Evolutionary conservation across 1,140 invertebrate species (phyloP).

Genomic region (Parapsyche elsis): DNA sequence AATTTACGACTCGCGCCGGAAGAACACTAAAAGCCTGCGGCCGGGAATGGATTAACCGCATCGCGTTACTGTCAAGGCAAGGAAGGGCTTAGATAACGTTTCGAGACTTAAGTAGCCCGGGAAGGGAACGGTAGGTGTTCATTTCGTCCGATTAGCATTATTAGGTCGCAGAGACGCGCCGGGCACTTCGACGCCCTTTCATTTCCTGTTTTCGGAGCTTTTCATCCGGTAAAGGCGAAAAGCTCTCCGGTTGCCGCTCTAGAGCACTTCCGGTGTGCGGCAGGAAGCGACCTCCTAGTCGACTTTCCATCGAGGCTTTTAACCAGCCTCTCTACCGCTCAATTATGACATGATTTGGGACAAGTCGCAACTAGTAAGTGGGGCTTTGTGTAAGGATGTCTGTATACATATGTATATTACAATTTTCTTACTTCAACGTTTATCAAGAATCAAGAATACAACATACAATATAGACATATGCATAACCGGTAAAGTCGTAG

Average conservation of each 20-base stretch:
- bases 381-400: background rate
- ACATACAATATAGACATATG: no score
- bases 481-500: no score
- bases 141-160: slow-evolving; percentile 25
- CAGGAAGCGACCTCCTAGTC: no score
- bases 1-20: slow-evolving; percentile 31
- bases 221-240: background rate
- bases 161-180: background rate
- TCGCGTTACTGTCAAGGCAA: background rate
- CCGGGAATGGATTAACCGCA: background rate
- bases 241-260: background rate
- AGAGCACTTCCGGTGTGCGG: background rate
- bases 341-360: slow-evolving; percentile 5
- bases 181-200: slow-evolving; percentile 5
- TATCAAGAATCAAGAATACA: no score
- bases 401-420: no score
- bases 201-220: slow-evolving; percentile 20
- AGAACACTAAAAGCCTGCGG: slow-evolving; percentile 16
- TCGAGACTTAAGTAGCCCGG: background rate
- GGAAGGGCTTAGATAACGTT: background rate
- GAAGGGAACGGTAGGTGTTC: background rate
- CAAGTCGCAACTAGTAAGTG: background rate
- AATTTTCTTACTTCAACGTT: no score
- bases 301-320: slow-evolving; percentile 2
- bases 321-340: background rate